Evolutionary conservation across 2,888 invertebrate species (phyloP).

Genomic region (Brassicogethes aeneus): DNA sequence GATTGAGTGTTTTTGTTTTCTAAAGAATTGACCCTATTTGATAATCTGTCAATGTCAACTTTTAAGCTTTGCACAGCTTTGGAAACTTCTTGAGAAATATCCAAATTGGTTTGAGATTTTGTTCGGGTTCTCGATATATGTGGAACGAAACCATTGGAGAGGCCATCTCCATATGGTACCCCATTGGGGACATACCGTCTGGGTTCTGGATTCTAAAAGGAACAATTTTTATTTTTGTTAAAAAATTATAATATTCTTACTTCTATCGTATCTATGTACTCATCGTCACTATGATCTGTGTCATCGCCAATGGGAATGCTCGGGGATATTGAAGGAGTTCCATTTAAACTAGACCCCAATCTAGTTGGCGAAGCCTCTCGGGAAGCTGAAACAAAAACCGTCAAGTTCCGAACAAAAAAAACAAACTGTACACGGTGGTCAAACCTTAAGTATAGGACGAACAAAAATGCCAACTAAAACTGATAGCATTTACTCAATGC

Average conservation of each 20-base stretch:
- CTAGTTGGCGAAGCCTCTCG: conserved; percentile 61
- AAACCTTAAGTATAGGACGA: too few relatives aligned
- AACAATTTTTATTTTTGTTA: conserved; percentile 3
- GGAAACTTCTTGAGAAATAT: conserved; percentile 43
- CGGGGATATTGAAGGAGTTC: conserved; percentile 22
- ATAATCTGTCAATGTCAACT: conserved; percentile 42
- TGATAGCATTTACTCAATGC: too few relatives aligned
- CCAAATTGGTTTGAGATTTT: conserved; percentile 25
- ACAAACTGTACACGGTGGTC: too few relatives aligned
- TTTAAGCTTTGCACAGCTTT: conserved; percentile 43
- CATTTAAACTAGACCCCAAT: conserved; percentile 31
- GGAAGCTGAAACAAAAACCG: conserved; percentile 48
- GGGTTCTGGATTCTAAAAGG: conserved; percentile 30
- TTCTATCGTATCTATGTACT: conserved; percentile 75
- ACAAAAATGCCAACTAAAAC: too few relatives aligned
- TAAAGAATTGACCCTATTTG: conserved; percentile 38
- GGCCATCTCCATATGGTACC: conserved; percentile 17
- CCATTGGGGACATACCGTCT: conserved; percentile 25
- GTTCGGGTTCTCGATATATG: conserved; percentile 29
- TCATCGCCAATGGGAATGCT: conserved; percentile 29
- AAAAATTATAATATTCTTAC: conserved; percentile 38
- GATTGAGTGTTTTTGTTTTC: conserved; percentile 28
- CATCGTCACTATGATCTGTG: conserved; percentile 64
- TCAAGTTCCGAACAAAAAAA: too few relatives aligned
- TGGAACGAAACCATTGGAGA: conserved; percentile 21